Evolutionary conservation across 1,140 invertebrate genomes (phyloP), one percentile per base, ranked within the genome.

Genomic region (Anastrepha ludens): DNA sequence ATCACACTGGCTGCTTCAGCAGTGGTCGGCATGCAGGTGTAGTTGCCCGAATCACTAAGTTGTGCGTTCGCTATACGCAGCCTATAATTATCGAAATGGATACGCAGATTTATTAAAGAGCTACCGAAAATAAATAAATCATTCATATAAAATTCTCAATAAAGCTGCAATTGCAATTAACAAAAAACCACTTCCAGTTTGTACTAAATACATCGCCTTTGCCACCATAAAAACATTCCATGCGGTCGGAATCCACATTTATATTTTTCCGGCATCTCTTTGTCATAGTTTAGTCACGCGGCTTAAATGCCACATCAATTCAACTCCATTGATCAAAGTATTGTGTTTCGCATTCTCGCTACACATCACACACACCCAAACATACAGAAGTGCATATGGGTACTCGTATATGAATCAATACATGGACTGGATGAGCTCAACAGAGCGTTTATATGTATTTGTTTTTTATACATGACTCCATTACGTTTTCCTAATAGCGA

Each of bases 1-100:
- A 97, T 97, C 89, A 98, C 97, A 90, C 96, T 96, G 89, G 97
- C 96, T 39, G 96, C 95, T 90, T 96, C 96, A 70, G 97, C 96
- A 90, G 96, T 96, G 39, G 97, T 97, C 20, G 97, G 97, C 89
- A 96, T 95, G 92, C 97, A 98, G 91, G 96, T 97, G 93, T 98
- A 98, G 94, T 97, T 98, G 64, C 97, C 97, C 55, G 96, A 97
- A 94, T 98, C 97, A 59, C 94, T 94, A 20, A 95, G 94, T 89
- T 95, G 95, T 47, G 96, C 96, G 91, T 95, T 96, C 88, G 95
- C 95, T 90, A 98, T 97, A 88, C 95, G 96, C 91, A 98, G 94
- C 93, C 95, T 95, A 91, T 13, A 29, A 67, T 62, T 17, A 64
- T n/a, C 17, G 17, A 81, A 50, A 9, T 39, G 17, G 29, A 78